Evolutionary conservation across 2,113 vertebrate species (phyloP).

Genomic region (Epinephelus fuscoguttatus): DNA sequence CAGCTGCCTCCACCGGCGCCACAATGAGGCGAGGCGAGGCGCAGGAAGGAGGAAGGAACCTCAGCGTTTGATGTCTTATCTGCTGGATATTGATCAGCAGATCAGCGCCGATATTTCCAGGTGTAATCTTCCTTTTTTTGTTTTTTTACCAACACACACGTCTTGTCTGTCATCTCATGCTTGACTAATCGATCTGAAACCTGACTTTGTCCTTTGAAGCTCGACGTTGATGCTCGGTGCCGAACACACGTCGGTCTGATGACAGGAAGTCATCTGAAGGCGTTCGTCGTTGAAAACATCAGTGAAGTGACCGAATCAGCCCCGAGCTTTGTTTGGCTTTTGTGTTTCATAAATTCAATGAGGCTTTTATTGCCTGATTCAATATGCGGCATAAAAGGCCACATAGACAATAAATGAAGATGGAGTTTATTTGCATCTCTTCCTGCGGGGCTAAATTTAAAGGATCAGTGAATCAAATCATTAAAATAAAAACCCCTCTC

Average conservation of each 20-base stretch:
- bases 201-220: not conserved
- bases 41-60: slow-evolving; percentile 7
- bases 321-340: slow-evolving; percentile 2
- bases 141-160: not conserved
- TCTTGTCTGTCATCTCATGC: not conserved
- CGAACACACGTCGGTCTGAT: not conserved
- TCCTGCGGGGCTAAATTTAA: slow-evolving; percentile 85
- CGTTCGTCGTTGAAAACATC: too few species aligned
- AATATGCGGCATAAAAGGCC: slow-evolving; percentile 57
- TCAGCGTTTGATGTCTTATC: slow-evolving; percentile 48
- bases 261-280: not conserved
- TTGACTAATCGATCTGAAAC: slow-evolving; percentile 23
- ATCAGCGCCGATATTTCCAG: slow-evolving; percentile 7
- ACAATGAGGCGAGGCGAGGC: not conserved
- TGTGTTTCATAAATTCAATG: slow-evolving; percentile 57
- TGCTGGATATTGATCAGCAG: slow-evolving; percentile 37
- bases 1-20: slow-evolving; percentile 8
- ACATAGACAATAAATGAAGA: slow-evolving; percentile 80
- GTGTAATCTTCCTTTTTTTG: not conserved
- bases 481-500: slow-evolving; percentile 83
- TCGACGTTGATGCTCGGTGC: not conserved
- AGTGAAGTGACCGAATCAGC: not conserved
- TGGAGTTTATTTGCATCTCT: slow-evolving; percentile 74
- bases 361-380: slow-evolving; percentile 66
- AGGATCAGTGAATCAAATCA: slow-evolving; percentile 89